Evolutionary conservation across 2,113 vertebrate genomes (phyloP), one percentile per base, ranked within the genome.

Genomic region (Tragelaphus strepsiceros): DNA sequence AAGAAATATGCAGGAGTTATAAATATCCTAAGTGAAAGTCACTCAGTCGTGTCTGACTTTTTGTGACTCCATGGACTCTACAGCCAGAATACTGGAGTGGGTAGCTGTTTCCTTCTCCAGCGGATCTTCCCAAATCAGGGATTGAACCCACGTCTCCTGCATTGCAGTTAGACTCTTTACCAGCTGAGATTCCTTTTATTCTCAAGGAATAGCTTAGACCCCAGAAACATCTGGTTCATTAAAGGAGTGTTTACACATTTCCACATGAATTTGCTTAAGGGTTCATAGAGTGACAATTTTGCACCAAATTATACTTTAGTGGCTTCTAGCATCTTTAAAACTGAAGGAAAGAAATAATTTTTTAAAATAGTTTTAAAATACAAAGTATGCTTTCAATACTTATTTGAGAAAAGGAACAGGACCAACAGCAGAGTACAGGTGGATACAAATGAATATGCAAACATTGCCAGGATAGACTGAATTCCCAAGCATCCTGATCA

Each of bases 231-330:
- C 85, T 96, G 91, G 54, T 12, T 94, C 71, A 74, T 90, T 62
- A 87, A 92, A 71, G 82, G 8, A 26, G 2, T 90, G 81, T 93
- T 97, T 96, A 74, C 15, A 74, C 51, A 74, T 80, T 91, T 91
- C 53, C 91, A 39, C 26, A n/a, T 77, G 53, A 96, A 77, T 95
- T 96, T 97, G 51, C 77, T 77, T 96, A 88, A 86, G 93, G 81
- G 84, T 88, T 95, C 77, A 67, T 53, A 90, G 84, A 81, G 30
- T 90, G 77, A 95, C 43, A 92, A 2, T 35, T 92, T 92, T 97
- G 84, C 59, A 78, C 26, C 84, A 67, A 96, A 94, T 77, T 90
- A n/a, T 78, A 53, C 28, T 64, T 62, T 58, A 54, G 12, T 96
- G 91, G 46, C 26, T 95, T 92, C 85, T 17, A n/a, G 26, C 3